These are phyloP conservation scores for Sarotherodon lohbergeri DNA, from an alignment of 2,113 vertebrate genomes.

Conservation along the genomic window DNA sequence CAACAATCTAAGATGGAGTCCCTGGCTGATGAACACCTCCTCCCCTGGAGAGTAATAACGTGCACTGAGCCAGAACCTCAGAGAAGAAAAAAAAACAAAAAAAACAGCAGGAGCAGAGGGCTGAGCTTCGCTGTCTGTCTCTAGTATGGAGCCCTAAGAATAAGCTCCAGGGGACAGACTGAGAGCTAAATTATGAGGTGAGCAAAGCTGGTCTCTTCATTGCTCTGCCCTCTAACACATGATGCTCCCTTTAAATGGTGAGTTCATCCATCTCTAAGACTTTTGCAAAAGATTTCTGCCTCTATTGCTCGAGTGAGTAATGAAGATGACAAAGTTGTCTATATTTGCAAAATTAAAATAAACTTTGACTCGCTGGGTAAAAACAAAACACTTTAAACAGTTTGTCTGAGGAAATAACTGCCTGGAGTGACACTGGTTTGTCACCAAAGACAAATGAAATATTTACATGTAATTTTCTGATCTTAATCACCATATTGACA, in stretches of 20 bases:
- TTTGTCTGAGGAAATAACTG: not conserved
- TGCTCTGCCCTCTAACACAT: not conserved
- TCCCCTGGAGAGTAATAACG: conserved; percentile 35
- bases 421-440: not conserved
- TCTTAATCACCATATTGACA: not conserved
- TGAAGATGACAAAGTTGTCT: not conserved
- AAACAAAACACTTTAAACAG: not conserved
- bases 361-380: not conserved
- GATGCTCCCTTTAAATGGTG: not conserved
- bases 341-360: not conserved
- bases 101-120: not conserved
- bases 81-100: not conserved
- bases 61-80: conserved; percentile 37
- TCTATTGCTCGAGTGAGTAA: not conserved
- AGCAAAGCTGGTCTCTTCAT: not conserved
- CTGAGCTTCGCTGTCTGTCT: not conserved
- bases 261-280: not conserved
- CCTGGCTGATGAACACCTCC: conserved; percentile 44
- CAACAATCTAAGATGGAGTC: conserved; percentile 46
- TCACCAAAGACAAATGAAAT: not conserved
- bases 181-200: conserved; percentile 11
- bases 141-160: not conserved
- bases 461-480: not conserved
- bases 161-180: not conserved
- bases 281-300: not conserved